These are phyloP conservation scores for Rhincodon typus DNA, from an alignment of 2,797 vertebrate genomes.

Conservation along the genomic window DNA sequence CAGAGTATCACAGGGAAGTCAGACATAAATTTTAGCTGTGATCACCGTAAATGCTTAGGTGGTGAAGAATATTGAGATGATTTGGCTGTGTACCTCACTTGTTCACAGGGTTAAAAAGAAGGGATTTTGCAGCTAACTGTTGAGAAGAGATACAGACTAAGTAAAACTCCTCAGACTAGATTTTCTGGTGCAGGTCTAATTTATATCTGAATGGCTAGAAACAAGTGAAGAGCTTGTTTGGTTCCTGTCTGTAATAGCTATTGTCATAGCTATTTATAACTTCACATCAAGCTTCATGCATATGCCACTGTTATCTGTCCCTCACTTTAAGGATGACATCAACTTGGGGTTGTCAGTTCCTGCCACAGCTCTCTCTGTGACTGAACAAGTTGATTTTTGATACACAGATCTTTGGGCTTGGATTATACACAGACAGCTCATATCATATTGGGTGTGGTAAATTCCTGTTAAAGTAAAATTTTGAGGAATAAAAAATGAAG, in stretches of 20 bases:
- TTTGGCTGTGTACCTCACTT: neutral
- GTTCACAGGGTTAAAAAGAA: neutral
- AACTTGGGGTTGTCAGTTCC: too few relatives aligned
- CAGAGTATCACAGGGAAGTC: neutral
- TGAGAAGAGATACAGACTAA: neutral
- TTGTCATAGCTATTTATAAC: too few relatives aligned
- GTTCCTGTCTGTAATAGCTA: neutral
- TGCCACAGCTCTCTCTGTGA: too few relatives aligned
- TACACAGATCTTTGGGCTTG: too few relatives aligned
- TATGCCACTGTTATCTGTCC: neutral
- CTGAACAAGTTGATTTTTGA: too few relatives aligned
- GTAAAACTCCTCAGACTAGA: neutral
- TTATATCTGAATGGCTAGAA: neutral
- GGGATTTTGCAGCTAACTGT: neutral
- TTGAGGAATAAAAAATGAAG: neutral
- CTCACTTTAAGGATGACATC: too few relatives aligned
- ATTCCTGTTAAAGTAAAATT: neutral
- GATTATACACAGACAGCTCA: neutral
- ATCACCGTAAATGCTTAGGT: neutral
- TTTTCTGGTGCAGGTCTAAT: neutral
- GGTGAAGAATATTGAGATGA: neutral
- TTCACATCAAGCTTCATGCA: neutral
- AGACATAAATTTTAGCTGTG: neutral
- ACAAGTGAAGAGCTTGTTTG: neutral
- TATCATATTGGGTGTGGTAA: neutral